Evolutionary conservation across 2,113 vertebrate genomes (phyloP).

Genomic region (Machaerirhynchus nigripectus): DNA sequence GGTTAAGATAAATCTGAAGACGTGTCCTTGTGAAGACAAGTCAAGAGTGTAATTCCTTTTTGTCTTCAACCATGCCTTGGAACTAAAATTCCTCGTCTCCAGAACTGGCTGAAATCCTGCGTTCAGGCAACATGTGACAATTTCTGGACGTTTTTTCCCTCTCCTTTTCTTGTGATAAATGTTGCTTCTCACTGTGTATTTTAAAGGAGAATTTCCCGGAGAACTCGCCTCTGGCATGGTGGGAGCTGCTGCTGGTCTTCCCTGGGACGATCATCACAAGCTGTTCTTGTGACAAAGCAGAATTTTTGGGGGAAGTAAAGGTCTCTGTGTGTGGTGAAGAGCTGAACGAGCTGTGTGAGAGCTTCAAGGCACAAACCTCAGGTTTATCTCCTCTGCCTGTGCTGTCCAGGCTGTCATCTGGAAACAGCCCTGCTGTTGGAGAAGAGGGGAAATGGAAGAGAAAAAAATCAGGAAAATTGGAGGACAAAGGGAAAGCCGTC

Average conservation of each 20-base stretch:
- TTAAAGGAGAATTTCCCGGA: neutral
- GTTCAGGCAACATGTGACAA: neutral
- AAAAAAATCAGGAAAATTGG: neutral
- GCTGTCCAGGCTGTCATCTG: neutral
- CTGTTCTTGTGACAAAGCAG: neutral
- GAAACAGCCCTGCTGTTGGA: neutral
- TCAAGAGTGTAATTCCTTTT: neutral
- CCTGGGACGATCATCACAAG: neutral
- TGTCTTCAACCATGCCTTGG: neutral
- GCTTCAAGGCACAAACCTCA: neutral
- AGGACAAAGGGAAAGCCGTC: neutral
- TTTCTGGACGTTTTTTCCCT: neutral
- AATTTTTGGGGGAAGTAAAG: neutral
- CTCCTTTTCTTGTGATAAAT: neutral
- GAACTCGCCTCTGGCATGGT: neutral
- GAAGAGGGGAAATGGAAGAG: neutral
- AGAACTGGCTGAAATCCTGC: neutral
- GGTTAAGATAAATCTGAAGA: neutral
- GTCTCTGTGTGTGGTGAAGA: neutral
- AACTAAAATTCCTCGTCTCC: neutral
- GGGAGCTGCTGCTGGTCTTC: neutral
- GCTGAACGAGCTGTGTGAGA: neutral
- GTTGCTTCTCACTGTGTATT: neutral
- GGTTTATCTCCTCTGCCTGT: fast-evolving
- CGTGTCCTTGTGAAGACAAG: neutral